These are phyloP conservation scores for Ptiloglossa arizonensis DNA, from an alignment of 1,140 invertebrate genomes.

Conservation along the genomic window DNA sequence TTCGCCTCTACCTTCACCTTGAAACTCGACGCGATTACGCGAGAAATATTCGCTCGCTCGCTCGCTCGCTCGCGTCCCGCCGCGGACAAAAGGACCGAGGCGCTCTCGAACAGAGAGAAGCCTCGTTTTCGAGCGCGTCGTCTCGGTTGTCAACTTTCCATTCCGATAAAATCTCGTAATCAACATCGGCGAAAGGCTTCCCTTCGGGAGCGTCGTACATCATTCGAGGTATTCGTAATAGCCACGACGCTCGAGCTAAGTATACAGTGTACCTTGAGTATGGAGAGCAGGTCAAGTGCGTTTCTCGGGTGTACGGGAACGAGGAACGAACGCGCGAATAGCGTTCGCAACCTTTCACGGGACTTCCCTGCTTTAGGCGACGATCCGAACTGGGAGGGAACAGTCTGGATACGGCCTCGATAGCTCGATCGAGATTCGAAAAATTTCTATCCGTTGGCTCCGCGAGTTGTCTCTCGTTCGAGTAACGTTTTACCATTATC, in stretches of 20 bases:
- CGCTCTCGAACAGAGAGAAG: not conserved
- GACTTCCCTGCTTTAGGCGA: not conserved
- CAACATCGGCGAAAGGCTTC: constrained; percentile 33
- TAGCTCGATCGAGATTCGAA: not conserved
- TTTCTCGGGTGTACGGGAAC: constrained; percentile 19
- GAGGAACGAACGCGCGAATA: not conserved
- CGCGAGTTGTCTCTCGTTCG: too few species aligned
- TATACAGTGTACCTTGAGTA: constrained; percentile 9
- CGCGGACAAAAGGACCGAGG: not conserved
- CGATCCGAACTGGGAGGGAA: not conserved
- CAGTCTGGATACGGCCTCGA: not conserved
- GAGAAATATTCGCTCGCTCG: too few species aligned
- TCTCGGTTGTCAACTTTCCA: constrained; percentile 40
- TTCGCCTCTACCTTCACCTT: too few species aligned
- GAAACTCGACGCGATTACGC: not conserved
- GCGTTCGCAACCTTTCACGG: constrained; percentile 12
- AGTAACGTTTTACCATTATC: too few species aligned
- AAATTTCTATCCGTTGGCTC: too few species aligned
- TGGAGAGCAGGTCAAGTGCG: constrained; percentile 39
- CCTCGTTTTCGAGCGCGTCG: constrained; percentile 2
- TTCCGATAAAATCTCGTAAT: constrained; percentile 40
- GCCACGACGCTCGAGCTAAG: not conserved
- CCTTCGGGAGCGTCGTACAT: constrained; percentile 41
- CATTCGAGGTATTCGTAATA: constrained; percentile 28
- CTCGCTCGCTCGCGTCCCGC: too few species aligned